Evolutionary conservation across 1,140 invertebrate species (phyloP).

Genomic region (Bombus superbus): DNA sequence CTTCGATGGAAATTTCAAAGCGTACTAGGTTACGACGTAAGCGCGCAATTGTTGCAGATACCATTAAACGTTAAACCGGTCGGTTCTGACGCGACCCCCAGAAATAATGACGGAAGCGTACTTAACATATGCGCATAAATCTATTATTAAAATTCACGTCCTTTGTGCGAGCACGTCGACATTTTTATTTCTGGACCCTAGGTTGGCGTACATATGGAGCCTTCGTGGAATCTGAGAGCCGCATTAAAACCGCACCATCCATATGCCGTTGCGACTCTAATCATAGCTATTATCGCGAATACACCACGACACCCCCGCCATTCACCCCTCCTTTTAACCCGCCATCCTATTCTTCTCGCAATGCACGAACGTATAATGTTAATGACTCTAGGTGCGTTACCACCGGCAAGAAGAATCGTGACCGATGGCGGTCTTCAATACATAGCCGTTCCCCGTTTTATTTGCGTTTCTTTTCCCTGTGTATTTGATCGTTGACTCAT

Average conservation of each 20-base stretch:
- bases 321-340: conserved; percentile 43
- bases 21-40: conserved; percentile 1
- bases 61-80: conserved; percentile 54
- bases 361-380: conserved; percentile 36
- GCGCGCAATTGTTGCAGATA: conserved; percentile 44
- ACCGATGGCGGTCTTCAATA: conserved; percentile 28
- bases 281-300: conserved; percentile 65
- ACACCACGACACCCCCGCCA: conserved; percentile 42
- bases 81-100: background rate
- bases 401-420: conserved; percentile 47
- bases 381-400: conserved; percentile 43
- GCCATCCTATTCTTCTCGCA: conserved; percentile 45
- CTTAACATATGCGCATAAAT: conserved; percentile 82
- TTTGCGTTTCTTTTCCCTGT: conserved; percentile 6
- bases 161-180: conserved; percentile 74
- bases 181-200: conserved; percentile 76
- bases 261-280: conserved; percentile 75
- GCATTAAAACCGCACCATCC: conserved; percentile 73
- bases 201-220: conserved; percentile 78
- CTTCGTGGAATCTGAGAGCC: conserved; percentile 66
- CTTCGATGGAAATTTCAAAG: conserved; percentile 19
- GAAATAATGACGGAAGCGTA: conserved; percentile 69
- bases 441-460: conserved; percentile 3
- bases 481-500: background rate
- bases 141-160: conserved; percentile 81